Evolutionary conservation across 2,113 vertebrate species (phyloP).

Genomic region (Climacteris rufus): DNA sequence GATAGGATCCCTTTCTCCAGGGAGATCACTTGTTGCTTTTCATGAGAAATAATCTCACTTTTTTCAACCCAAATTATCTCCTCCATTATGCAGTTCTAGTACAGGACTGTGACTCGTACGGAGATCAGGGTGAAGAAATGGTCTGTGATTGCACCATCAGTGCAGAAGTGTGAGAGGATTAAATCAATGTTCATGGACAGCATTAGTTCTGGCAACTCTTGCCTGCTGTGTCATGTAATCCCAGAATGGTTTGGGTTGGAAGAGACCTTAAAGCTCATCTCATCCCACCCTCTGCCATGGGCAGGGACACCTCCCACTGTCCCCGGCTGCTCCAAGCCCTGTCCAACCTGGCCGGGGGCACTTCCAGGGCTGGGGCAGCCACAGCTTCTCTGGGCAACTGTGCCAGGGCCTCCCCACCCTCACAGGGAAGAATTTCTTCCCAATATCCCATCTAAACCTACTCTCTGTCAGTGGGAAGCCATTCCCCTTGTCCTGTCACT

Average conservation of each 20-base stretch:
- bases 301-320: too few relatives aligned
- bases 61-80: not conserved
- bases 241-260: not conserved
- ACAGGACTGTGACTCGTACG: fast-evolving
- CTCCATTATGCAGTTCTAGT: not conserved
- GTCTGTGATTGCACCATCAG: not conserved
- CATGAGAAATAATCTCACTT: not conserved
- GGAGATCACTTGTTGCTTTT: not conserved
- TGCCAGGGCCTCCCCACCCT: too few relatives aligned
- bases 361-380: too few relatives aligned
- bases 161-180: not conserved
- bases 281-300: too few relatives aligned
- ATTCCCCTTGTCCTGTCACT: too few relatives aligned
- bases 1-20: not conserved
- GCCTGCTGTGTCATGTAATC: not conserved
- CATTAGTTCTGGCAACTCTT: not conserved
- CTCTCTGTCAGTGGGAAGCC: too few relatives aligned
- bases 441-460: too few relatives aligned
- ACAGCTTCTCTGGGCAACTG: too few relatives aligned
- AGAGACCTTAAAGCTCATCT: too few relatives aligned
- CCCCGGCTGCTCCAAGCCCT: too few relatives aligned
- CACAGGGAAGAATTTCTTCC: too few relatives aligned
- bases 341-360: too few relatives aligned
- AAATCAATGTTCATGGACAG: not conserved
- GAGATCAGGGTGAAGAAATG: not conserved